These are phyloP conservation scores for Ctenomys sociabilis DNA, from an alignment of 2,113 vertebrate genomes.

Conservation along the genomic window DNA sequence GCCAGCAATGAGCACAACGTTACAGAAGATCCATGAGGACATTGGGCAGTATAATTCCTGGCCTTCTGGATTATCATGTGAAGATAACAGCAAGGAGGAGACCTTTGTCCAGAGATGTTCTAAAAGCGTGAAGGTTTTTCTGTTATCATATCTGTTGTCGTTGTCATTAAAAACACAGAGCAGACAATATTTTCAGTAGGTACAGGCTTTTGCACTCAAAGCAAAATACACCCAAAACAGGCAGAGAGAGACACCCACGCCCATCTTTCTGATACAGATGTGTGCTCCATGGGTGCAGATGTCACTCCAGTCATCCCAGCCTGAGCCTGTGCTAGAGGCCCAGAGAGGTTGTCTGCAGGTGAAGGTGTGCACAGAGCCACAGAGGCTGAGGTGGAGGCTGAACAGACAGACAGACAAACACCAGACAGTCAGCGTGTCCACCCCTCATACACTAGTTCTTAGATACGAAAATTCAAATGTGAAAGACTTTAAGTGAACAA, in stretches of 20 bases:
- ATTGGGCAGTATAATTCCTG: not conserved
- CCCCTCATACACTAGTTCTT: constrained; percentile 2
- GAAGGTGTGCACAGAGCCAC: no score
- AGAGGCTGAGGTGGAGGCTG: no score
- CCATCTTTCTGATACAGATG: constrained; percentile 75
- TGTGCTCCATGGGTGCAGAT: no score
- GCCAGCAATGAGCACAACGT: not conserved
- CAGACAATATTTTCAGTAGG: constrained; percentile 1
- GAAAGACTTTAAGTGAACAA: constrained; percentile 33
- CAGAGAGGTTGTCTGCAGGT: no score
- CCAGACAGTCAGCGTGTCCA: no score
- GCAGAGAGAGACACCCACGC: constrained; percentile 68
- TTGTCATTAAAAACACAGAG: not conserved
- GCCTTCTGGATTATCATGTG: not conserved
- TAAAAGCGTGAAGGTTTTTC: not conserved
- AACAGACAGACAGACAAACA: not conserved
- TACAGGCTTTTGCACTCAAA: constrained; percentile 16
- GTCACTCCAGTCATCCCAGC: no score
- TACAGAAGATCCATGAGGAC: constrained; percentile 53
- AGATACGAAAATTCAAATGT: not conserved
- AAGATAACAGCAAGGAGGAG: not conserved
- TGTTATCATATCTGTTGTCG: not conserved
- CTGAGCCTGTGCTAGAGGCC: no score
- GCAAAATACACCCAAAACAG: constrained; percentile 56
- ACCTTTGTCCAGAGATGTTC: not conserved